phyloP scores from a whole-genome alignment of 2,797 vertebrate genomes.

The Cephalopachus bancanus region DNA sequence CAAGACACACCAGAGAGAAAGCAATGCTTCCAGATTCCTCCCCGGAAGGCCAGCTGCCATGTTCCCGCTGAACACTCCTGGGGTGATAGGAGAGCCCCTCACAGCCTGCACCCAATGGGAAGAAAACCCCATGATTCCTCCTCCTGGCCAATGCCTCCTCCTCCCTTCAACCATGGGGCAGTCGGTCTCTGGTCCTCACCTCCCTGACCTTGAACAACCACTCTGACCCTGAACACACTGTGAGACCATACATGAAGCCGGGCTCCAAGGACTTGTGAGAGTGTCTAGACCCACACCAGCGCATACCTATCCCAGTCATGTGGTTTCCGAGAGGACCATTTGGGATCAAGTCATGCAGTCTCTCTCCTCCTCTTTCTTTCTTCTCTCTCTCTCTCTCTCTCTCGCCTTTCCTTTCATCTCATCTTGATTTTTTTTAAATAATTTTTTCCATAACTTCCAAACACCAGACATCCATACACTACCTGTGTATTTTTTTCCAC shows the following conservation, averaged over 20 bases:
- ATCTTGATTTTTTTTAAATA: fast-evolving
- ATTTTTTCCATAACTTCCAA: neutral
- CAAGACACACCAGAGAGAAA: neutral
- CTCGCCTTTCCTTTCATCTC: fast-evolving
- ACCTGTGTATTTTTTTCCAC: fast-evolving
- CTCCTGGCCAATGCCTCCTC: neutral
- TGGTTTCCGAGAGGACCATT: fast-evolving
- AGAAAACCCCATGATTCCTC: neutral
- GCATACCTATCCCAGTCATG: fast-evolving
- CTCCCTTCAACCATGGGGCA: fast-evolving
- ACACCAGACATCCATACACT: fast-evolving
- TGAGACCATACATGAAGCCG: neutral
- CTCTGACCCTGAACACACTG: neutral
- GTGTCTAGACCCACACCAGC: fast-evolving
- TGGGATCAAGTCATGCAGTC: fast-evolving
- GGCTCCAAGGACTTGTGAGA: neutral
- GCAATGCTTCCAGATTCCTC: neutral
- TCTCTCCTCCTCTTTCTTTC: neutral
- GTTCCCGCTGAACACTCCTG: fast-evolving
- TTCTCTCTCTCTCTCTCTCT: neutral
- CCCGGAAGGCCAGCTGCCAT: neutral
- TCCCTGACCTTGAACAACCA: neutral
- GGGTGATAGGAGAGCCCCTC: fast-evolving
- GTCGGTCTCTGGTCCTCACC: too few species aligned
- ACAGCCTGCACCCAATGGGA: too few species aligned